These are phyloP conservation scores for Melanotaenia maccullochi DNA, from an alignment of 2,797 vertebrate genomes.

Conservation along the genomic window DNA sequence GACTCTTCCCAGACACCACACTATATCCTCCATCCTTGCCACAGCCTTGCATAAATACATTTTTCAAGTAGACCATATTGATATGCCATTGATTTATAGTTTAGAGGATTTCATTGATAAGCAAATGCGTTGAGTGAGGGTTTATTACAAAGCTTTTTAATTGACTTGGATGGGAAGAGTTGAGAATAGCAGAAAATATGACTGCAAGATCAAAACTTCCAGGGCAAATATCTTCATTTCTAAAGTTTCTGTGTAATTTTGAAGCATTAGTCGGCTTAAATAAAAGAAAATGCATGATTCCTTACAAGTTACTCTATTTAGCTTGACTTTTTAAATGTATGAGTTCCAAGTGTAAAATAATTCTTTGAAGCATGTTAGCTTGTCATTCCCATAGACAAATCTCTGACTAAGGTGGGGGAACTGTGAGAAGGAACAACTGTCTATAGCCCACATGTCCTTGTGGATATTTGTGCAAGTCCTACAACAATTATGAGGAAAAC, in stretches of 20 bases:
- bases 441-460: conserved; percentile 12
- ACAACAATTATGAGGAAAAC: conserved; percentile 35
- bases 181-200: conserved; percentile 10
- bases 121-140: conserved; percentile 72
- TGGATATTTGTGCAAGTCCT: conserved; percentile 35
- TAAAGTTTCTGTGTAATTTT: conserved; percentile 1
- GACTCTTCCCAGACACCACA: conserved; percentile 82
- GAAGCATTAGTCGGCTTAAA: neutral
- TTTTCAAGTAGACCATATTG: conserved; percentile 70
- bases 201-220: conserved; percentile 17
- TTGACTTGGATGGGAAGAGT: conserved; percentile 66
- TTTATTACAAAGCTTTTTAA: conserved; percentile 71
- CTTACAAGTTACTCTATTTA: conserved; percentile 8
- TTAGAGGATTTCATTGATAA: conserved; percentile 77
- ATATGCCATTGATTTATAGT: conserved; percentile 77
- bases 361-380: conserved; percentile 40
- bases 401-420: conserved; percentile 30
- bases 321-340: neutral
- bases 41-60: conserved; percentile 75
- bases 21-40: conserved; percentile 69
- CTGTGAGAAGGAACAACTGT: conserved; percentile 16
- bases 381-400: conserved; percentile 47
- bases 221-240: conserved; percentile 6
- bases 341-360: conserved; percentile 30
- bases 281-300: neutral